A percentile compares a stretch with the other conserved stretches of the same genome.
phyloP scores from a whole-genome alignment of 1,140 invertebrate genomes.

The Eciton burchellii region DNA sequence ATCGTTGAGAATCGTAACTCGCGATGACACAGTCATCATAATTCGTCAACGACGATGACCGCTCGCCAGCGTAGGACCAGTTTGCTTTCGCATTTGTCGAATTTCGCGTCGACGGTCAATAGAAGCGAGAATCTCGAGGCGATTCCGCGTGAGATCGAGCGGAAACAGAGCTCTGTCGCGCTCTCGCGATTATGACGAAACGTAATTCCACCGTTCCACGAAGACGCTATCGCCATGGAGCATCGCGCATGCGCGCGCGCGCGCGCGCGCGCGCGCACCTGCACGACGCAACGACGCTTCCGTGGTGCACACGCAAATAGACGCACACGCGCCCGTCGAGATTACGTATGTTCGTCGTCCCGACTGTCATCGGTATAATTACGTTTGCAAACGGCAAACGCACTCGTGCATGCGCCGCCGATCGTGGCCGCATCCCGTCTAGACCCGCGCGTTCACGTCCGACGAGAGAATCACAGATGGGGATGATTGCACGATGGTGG shows the following conservation, averaged over 20 bases:
- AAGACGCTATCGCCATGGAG: slow-evolving; percentile 42
- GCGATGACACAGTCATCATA: too few species aligned
- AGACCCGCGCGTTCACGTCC: slow-evolving; percentile 13
- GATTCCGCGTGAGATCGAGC: background rate
- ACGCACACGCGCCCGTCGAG: slow-evolving; percentile 1
- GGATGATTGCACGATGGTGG: too few species aligned
- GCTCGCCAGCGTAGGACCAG: too few species aligned
- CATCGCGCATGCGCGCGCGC: slow-evolving; percentile 33
- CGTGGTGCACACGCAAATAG: background rate
- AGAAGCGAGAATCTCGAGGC: too few species aligned
- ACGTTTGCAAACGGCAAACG: slow-evolving; percentile 67
- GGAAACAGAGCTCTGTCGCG: slow-evolving; percentile 5
- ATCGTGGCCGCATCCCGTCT: slow-evolving; percentile 26
- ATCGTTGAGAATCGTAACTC: too few species aligned
- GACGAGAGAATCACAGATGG: slow-evolving; percentile 28
- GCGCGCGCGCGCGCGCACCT: slow-evolving; percentile 42
- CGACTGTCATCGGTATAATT: slow-evolving; percentile 72
- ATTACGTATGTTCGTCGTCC: slow-evolving; percentile 56
- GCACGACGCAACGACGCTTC: slow-evolving; percentile 47
- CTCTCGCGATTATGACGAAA: slow-evolving; percentile 56
- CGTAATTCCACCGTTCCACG: slow-evolving; percentile 52
- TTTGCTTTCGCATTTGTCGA: too few species aligned
- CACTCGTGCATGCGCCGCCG: slow-evolving; percentile 53
- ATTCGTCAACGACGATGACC: too few species aligned
- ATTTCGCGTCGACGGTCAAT: too few species aligned